phyloP scores from a whole-genome alignment of 2,113 vertebrate species.

The Lipophrys pholis region DNA sequence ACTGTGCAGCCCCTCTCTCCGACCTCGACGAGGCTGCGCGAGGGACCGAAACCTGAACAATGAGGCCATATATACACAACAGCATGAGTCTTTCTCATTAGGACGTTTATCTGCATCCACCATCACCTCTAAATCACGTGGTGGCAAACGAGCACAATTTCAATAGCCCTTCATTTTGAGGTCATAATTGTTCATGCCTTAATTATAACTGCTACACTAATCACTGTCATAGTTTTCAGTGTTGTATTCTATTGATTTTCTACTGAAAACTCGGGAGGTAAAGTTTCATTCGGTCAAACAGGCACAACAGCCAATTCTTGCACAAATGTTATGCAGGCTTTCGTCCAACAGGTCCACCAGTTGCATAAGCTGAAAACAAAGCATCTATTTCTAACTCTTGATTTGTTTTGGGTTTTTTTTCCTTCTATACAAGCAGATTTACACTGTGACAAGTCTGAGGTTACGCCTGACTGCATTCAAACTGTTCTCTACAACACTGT shows the following conservation, averaged over 20 bases:
- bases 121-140: not conserved
- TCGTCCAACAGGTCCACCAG: conserved; percentile 76
- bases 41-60: conserved; percentile 44
- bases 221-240: not conserved
- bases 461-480: conserved; percentile 71
- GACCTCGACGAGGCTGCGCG: conserved; percentile 42
- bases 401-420: conserved; percentile 17
- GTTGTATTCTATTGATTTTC: not conserved
- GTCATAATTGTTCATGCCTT: not conserved
- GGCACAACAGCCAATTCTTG: conserved; percentile 78
- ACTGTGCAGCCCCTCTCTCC: conserved; percentile 67
- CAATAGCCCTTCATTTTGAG: too few relatives aligned
- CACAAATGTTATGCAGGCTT: conserved; percentile 75
- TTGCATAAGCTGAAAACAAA: conserved; percentile 77
- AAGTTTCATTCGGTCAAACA: conserved; percentile 47
- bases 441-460: conserved; percentile 70
- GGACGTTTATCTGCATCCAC: conserved; percentile 14
- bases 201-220: conserved; percentile 2
- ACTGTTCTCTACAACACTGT: conserved; percentile 72
- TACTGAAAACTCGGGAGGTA: conserved; percentile 39
- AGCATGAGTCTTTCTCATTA: conserved; percentile 2
- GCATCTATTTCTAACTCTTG: conserved; percentile 66
- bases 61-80: conserved; percentile 3
- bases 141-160: too few relatives aligned
- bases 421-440: conserved; percentile 62